These are phyloP conservation scores for Sinocyclocheilus rhinocerous DNA, from an alignment of 2,113 vertebrate species.

Conservation along the genomic window DNA sequence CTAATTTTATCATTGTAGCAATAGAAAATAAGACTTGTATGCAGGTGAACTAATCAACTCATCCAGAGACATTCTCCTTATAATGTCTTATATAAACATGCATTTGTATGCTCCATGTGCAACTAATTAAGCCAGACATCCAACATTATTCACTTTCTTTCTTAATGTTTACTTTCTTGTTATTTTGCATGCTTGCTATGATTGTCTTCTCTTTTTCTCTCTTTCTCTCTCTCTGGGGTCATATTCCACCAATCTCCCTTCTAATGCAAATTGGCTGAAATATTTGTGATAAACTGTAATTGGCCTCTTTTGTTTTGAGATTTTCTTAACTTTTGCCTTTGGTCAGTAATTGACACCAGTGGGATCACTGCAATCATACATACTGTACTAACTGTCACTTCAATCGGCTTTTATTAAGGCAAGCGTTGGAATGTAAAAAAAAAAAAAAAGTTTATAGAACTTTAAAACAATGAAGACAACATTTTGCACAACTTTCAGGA, in stretches of 20 bases:
- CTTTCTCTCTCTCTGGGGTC: constrained; percentile 40
- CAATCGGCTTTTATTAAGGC: constrained; percentile 56
- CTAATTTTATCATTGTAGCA: not conserved
- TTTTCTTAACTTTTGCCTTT: constrained; percentile 47
- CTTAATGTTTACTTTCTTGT: constrained; percentile 30
- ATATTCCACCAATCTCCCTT: constrained; percentile 29
- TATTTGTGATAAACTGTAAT: constrained; percentile 63
- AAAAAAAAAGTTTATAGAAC: not conserved
- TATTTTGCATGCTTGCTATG: constrained; percentile 7
- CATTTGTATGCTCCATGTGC: not conserved
- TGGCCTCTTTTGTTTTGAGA: constrained; percentile 61
- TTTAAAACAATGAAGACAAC: not conserved
- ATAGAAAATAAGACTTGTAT: not conserved
- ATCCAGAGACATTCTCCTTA: not conserved
- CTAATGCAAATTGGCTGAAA: constrained; percentile 57
- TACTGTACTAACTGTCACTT: constrained; percentile 56
- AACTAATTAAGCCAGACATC: constrained; percentile 24
- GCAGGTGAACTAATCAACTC: not conserved
- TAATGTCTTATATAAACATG: constrained; percentile 23
- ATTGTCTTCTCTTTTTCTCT: constrained; percentile 18
- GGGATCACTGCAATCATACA: constrained; percentile 61
- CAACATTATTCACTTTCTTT: constrained; percentile 14
- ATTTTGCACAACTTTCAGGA: not conserved
- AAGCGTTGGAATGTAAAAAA: not conserved
- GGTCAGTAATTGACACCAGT: constrained; percentile 65